phyloP scores from a whole-genome alignment of 1,140 invertebrate genomes.

The Drosophila insularis region DNA sequence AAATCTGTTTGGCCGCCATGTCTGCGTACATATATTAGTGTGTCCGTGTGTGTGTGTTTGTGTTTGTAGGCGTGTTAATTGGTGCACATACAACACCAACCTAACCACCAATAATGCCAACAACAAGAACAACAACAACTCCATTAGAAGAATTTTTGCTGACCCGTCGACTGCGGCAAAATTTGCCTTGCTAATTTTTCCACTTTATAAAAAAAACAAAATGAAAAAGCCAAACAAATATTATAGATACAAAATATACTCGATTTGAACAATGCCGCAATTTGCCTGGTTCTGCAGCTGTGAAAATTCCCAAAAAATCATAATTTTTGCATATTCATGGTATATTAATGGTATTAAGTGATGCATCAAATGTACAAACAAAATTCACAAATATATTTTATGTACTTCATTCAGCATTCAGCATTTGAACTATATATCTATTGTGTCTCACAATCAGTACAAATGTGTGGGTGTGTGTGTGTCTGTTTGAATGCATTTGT shows the following conservation, averaged over 20 bases:
- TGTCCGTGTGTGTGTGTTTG: neutral
- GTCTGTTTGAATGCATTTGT: neutral
- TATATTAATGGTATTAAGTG: conserved; percentile 52
- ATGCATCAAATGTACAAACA: conserved; percentile 53
- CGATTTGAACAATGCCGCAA: conserved; percentile 6
- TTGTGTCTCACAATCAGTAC: neutral
- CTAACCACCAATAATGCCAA: neutral
- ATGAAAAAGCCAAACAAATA: conserved; percentile 32
- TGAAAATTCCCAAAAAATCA: conserved; percentile 31
- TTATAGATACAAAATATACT: conserved; percentile 8
- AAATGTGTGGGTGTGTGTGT: neutral
- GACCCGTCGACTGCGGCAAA: conserved; percentile 39
- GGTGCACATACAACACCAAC: conserved; percentile 5
- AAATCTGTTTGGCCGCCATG: conserved; percentile 65
- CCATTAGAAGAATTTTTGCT: conserved; percentile 45
- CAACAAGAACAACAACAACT: conserved; percentile 29
- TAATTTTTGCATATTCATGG: conserved; percentile 40
- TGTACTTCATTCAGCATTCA: conserved; percentile 8
- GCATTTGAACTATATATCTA: neutral
- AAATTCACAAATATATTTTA: conserved; percentile 26
- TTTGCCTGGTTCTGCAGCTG: conserved; percentile 23
- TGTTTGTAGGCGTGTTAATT: conserved; percentile 54
- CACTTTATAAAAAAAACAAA: conserved; percentile 6
- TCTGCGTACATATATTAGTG: conserved; percentile 13
- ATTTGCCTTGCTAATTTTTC: conserved; percentile 67